These are phyloP conservation scores for Sarcophaga bullata DNA, from an alignment of 1,140 invertebrate genomes.

Conservation along the genomic window DNA sequence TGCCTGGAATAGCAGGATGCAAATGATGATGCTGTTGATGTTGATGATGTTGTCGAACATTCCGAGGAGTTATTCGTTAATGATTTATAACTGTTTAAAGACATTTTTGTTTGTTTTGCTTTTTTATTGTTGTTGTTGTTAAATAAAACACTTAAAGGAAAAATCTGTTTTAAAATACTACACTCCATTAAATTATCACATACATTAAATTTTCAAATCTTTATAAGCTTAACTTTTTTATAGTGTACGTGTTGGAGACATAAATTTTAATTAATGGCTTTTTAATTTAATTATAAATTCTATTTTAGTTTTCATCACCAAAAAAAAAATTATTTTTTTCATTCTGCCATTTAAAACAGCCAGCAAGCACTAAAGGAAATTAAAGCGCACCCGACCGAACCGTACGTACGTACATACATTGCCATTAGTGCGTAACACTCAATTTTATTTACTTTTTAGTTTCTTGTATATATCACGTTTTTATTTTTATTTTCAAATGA, in stretches of 20 bases:
- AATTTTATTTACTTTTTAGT: not conserved
- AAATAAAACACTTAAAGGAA: not conserved
- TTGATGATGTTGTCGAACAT: not conserved
- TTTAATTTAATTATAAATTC: conserved; percentile 34
- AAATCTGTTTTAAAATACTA: not conserved
- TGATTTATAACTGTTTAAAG: conserved; percentile 28
- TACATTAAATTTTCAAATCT: not conserved
- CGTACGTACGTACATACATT: not conserved
- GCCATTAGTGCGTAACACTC: not conserved
- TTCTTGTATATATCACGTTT: not conserved
- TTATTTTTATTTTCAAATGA: not conserved
- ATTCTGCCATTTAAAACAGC: too few species aligned
- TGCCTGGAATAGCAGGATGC: not conserved
- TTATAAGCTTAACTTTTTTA: not conserved
- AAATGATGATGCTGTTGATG: not conserved
- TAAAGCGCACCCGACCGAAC: not conserved
- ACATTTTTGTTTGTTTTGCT: conserved; percentile 25
- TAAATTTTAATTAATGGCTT: conserved; percentile 7
- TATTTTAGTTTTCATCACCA: not conserved
- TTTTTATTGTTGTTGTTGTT: not conserved
- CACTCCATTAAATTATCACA: not conserved
- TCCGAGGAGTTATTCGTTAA: not conserved
- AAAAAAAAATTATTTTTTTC: not conserved
- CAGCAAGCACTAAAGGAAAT: not conserved
- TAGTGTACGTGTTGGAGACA: too few species aligned